Evolutionary conservation across 2,888 invertebrate species (phyloP), one percentile per base, ranked within the genome.

Genomic region (Diarsia mendica): DNA sequence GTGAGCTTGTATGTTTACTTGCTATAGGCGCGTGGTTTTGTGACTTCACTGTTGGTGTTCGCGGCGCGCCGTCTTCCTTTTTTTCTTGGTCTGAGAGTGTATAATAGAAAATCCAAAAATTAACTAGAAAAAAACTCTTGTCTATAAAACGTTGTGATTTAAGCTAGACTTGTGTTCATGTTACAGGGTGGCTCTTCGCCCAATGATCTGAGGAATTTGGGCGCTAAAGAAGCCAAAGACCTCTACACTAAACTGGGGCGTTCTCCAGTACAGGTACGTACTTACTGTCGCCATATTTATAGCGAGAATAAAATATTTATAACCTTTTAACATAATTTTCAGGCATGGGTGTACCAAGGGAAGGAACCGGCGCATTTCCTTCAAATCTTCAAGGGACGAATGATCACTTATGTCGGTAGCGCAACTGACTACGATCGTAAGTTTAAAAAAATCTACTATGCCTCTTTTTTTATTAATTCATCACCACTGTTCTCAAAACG

Each of bases 341-440:
- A 97, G 91, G 98, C 98, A 13, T 97, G 98, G 93, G 97, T 99
- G 10, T 97, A 98, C 65, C 99, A 99, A 95, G 98, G 98, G 73
- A 98, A 98, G 91, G 99, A 99, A 94, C 99, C 99, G 1, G 97
- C 98, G 18, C 99, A 99, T 92, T 98, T 99, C 92, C 96, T 99
- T 89, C 98, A 99, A 92, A 97, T 99, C 77, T 99, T 99, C 93
- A 98, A 98, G 88, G 99, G 99, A 70, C 98, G 98, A 87, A 97
- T 99, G 96, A 97, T 98, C 74, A 97, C 98, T 80, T 97, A 98
- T 89, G 96, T 97, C 69, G 98, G 98, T 84, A 97, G 96, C 85
- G 97, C 97, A 71, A 97, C 97, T 10, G 97, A 97, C 85, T 97
- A 97, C 87, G 97, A 97, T 89, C 97, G 98, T 28, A 28, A 28